Evolutionary conservation across 2,888 invertebrate species (phyloP).

Genomic region (Ceramica pisi): DNA sequence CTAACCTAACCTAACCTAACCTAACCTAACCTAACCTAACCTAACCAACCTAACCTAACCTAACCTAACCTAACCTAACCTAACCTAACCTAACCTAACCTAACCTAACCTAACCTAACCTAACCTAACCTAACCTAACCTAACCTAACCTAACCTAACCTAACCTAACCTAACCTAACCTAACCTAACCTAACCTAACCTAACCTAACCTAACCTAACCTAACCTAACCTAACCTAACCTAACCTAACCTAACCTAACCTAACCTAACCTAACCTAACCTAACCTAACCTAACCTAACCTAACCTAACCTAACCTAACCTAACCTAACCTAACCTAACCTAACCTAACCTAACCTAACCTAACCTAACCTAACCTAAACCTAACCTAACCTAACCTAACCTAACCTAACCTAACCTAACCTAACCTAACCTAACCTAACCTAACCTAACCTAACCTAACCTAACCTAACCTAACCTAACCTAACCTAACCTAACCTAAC

Average conservation of each 20-base stretch:
- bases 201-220: slow-evolving; percentile 39
- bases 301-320: slow-evolving; percentile 39
- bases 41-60: slow-evolving; percentile 36
- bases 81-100: slow-evolving; percentile 40
- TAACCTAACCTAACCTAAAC: slow-evolving; percentile 43
- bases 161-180: slow-evolving; percentile 36
- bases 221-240: slow-evolving; percentile 41
- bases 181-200: slow-evolving; percentile 33
- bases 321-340: slow-evolving; percentile 39
- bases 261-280: slow-evolving; percentile 66
- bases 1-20: slow-evolving; percentile 44
- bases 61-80: slow-evolving; percentile 38
- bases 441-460: slow-evolving; percentile 52
- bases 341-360: slow-evolving; percentile 42
- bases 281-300: slow-evolving; percentile 38
- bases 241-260: slow-evolving; percentile 37
- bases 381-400: slow-evolving; percentile 46
- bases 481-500: slow-evolving; percentile 51
- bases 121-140: slow-evolving; percentile 42
- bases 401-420: slow-evolving; percentile 45
- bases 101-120: slow-evolving; percentile 53
- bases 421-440: slow-evolving; percentile 45
- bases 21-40: slow-evolving; percentile 29
- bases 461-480: slow-evolving; percentile 50
- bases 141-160: slow-evolving; percentile 45